Base-by-base conservation (phyloP, 2,888 invertebrate genomes). In the Galerucella pusilla region DNA sequence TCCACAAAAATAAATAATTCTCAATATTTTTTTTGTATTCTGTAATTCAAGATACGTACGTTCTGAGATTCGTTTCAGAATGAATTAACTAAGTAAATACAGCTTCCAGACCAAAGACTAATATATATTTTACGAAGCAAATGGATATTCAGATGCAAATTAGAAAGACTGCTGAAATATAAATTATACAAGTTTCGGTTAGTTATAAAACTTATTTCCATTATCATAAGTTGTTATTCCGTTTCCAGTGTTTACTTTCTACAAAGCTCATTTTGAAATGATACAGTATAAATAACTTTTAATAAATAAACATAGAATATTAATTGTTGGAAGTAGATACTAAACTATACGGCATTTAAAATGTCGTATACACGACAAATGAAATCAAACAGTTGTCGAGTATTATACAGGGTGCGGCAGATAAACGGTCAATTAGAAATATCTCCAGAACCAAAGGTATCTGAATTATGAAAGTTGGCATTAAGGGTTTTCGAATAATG, bases 181-280 rank as follows among this genome's bases (percentile, higher is more conserved):
- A 72, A 66, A 72, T 72, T 66, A 66, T 66, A 46, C 66, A 67
- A 72, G 72, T 72, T 66, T 67, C 72, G 57, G 72, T 72, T 52
- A 16, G 59, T 72, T 60, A 16, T 57, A 65, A 69, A 73, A 73
- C 66, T 68, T 73, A 73, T 73, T 73, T 73, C 66, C 63, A 73
- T 76, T 73, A 57, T 63, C 67, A 70, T 67, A 71, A 73, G 61
- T 45, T 57, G 16, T 16, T 20, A 57, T 20, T 57, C 16, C 57
- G 10, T 10, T 57, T 57, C 20, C 57, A 16, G 2, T 57, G 57
- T 57, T 57, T 57, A 10, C 57, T 1, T 57, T 20, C 16, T 2
- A n/a, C 7, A 16, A 10, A 9, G 2, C 16, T 57, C 57, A 57
- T 57, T 20, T 20, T 16, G 10, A 57, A 57, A 20, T 9, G 20